These are phyloP conservation scores for Tragelaphus imberbis DNA, from an alignment of 2,113 vertebrate species.

Conservation along the genomic window DNA sequence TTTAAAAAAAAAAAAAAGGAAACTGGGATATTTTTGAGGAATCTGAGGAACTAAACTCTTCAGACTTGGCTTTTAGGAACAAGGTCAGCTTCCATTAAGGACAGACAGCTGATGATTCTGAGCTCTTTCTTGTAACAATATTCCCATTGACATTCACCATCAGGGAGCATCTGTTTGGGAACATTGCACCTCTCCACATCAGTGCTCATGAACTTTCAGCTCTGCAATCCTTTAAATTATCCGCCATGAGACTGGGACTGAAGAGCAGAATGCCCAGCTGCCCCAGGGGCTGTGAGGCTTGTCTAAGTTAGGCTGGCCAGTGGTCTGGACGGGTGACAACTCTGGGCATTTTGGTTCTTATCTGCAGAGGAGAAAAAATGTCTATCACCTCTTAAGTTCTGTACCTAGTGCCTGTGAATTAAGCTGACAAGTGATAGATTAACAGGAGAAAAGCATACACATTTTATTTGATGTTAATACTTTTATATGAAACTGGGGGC, in stretches of 20 bases:
- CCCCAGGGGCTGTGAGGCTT: background rate
- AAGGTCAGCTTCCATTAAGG: background rate
- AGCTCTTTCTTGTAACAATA: too few species aligned
- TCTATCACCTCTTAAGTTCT: background rate
- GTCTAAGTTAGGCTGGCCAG: background rate
- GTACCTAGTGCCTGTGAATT: background rate
- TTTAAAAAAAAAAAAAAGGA: background rate
- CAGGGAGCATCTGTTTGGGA: background rate
- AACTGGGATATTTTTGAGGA: background rate
- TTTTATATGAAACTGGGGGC: background rate
- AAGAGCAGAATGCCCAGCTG: background rate
- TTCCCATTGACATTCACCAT: background rate
- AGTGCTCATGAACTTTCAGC: background rate
- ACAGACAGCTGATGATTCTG: background rate
- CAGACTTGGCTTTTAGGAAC: background rate
- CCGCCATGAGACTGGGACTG: too few species aligned
- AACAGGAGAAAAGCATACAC: background rate
- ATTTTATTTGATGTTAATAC: background rate
- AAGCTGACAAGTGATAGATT: background rate
- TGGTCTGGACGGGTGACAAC: background rate
- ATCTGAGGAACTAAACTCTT: background rate
- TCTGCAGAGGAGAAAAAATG: background rate
- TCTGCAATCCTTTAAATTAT: background rate
- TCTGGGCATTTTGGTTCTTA: background rate
- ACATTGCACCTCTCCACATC: background rate